Base-by-base conservation (phyloP, 2,113 vertebrate species). In the Gobio gobio region DNA sequence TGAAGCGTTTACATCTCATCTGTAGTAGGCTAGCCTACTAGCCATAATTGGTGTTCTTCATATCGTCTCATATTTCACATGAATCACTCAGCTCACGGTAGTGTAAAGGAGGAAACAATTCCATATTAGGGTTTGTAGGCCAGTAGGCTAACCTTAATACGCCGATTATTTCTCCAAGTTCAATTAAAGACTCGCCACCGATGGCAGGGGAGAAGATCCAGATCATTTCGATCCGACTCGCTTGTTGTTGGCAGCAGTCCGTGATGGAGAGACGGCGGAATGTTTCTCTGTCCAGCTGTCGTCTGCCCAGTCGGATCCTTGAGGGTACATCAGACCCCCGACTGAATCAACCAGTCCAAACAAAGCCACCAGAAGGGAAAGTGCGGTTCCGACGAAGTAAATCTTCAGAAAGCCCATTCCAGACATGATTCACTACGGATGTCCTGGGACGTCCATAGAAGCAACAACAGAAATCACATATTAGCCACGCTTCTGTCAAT, bases 291-390 rank as follows among this genome's bases (percentile, higher is more conserved):
- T 64, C 56, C 79, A 56, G 75, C 40, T n/a, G 56, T 82, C 73
- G 10, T 64, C 83, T 26, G 68, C 7, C 29, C 49, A 33, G 13
- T 29, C 26, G 1, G 49, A n/a, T 26, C 66, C 82, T 58, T 83
- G 86, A 45, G 70, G 45, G 40, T 82, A 88, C 87, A 89, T 89
- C 74, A 87, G 83, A 13, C 88, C 85, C 6, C 87, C 87, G 10
- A 88, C 74, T 5, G 86, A 87, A 68, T 87, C 84, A 10, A 86
- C 84, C 58, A 87, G 47, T 1, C 77, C 84, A 22, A 79, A 77
- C 9, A 85, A 18, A 49, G 83, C 83, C 4, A 64, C 45, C 33
- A 74, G 24, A 59, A 85, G 22, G 0, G 75, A 72, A 70, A 88
- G n/a, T 16, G 79, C 63, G 4, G 87, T 83, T 6, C 83, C 83